phyloP scores from a whole-genome alignment of 2,888 invertebrate species.

The Tortrix viridana region DNA sequence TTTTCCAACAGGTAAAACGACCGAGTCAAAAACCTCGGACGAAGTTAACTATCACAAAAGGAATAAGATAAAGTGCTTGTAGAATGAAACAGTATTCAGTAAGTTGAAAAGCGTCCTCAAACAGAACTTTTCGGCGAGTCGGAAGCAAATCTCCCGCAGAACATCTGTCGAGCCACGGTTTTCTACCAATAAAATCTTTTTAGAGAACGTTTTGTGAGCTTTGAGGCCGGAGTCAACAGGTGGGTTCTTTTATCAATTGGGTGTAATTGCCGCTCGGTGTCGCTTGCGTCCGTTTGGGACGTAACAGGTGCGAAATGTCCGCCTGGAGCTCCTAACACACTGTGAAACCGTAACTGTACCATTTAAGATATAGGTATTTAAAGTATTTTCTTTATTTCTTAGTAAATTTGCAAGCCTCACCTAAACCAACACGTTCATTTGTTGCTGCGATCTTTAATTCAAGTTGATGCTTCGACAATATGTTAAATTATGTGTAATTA shows the following conservation, averaged over 20 bases:
- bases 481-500: too few relatives aligned
- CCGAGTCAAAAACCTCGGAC: constrained; percentile 27
- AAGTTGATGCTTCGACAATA: too few relatives aligned
- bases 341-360: not conserved
- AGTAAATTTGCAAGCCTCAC: too few relatives aligned
- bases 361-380: too few relatives aligned
- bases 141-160: constrained; percentile 65
- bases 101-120: constrained; percentile 60
- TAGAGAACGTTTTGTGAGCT: constrained; percentile 61
- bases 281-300: constrained; percentile 42
- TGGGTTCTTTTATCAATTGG: constrained; percentile 74
- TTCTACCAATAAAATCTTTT: constrained; percentile 75
- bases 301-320: constrained; percentile 23
- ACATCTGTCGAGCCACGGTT: constrained; percentile 71
- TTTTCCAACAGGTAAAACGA: constrained; percentile 34
- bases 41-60: constrained; percentile 50
- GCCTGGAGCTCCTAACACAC: constrained; percentile 14
- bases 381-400: too few relatives aligned
- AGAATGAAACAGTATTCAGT: constrained; percentile 56
- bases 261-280: constrained; percentile 70
- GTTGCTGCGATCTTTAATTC: too few relatives aligned
- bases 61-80: constrained; percentile 52
- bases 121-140: constrained; percentile 61
- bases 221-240: constrained; percentile 69
- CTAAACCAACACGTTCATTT: too few relatives aligned